Evolutionary conservation across 1,140 invertebrate species (phyloP), one percentile per base, ranked within the genome.

Genomic region (Drosophila mayri): DNA sequence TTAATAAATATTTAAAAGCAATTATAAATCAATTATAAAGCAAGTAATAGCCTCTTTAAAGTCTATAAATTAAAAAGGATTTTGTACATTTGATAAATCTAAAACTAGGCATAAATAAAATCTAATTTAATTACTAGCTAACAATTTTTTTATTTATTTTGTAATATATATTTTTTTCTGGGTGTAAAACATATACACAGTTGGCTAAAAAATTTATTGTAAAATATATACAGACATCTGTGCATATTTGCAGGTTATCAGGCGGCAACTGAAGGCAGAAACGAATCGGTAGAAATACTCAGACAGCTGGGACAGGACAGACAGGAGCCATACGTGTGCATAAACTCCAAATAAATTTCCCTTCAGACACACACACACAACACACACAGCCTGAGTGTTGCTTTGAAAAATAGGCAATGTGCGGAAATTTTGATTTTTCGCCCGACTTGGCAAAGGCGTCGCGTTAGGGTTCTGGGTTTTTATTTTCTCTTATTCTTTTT

Each of bases 351-450:
- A 86, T 70, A 81, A 73, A 86, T 70, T 86, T 78, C 44, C 49
- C 50, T 47, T 16, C 72, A 46, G 32, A 47, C 43, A 52, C 49
- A 54, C 9, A 30, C 41, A 54, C 40, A 22, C 18, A 38, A 54
- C 8, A 30, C 41, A 54, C 40, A 22, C 18, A 38, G 57, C 37
- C 18, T 20, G 37, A 40, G 54, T 49, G 60, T 50, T 62, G 44
- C 43, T 83, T 76, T 76, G 71, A 60, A 79, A 82, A 90, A 76
- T 85, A 90, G 85, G 85, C 85, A 85, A 90, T 85, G 75, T 90
- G 81, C 67, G 85, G 85, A 90, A 90, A 90, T 90, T 90, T 90
- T 90, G 86, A 90, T 90, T 90, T 90, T 90, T 90, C 85, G 85
- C 86, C 81, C 83, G 60, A 90, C 64, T 81, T 90, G 67, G 84